Evolutionary conservation across 2,797 vertebrate species (phyloP).

Genomic region (Phoxinus dragarum): DNA sequence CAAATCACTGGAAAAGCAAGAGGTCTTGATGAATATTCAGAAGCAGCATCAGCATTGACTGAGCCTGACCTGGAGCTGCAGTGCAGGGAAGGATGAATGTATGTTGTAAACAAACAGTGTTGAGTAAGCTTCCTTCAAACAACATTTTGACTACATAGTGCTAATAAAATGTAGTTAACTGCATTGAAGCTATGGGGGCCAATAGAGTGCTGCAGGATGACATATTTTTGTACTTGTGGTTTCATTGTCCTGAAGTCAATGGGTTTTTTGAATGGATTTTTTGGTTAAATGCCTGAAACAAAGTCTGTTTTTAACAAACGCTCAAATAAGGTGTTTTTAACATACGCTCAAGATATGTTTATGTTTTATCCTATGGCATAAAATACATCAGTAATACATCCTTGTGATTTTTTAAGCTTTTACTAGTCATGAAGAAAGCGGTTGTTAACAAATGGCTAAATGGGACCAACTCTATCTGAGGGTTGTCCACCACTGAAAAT

Average conservation of each 20-base stretch:
- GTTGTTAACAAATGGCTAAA: not conserved
- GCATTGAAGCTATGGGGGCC: not conserved
- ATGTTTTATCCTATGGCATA: not conserved
- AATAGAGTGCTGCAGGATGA: not conserved
- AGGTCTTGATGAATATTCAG: slow-evolving; percentile 39
- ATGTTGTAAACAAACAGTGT: not conserved
- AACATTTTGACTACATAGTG: not conserved
- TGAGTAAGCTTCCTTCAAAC: not conserved
- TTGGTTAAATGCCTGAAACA: not conserved
- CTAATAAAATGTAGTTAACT: not conserved
- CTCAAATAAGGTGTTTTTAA: not conserved
- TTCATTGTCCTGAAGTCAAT: not conserved
- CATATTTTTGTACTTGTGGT: not conserved
- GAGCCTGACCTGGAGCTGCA: slow-evolving; percentile 1
- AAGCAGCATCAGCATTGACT: not conserved
- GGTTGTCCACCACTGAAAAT: no score
- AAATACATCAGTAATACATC: not conserved
- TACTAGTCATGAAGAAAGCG: not conserved
- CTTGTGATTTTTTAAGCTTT: not conserved
- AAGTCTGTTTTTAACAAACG: no score
- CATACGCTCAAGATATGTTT: not conserved
- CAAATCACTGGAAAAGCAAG: slow-evolving; percentile 30
- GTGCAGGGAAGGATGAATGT: not conserved
- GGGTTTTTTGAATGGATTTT: not conserved
- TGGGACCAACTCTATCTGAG: not conserved